Evolutionary conservation across 2,888 invertebrate genomes (phyloP).

Genomic region (Cheiracanthium punctorium): DNA sequence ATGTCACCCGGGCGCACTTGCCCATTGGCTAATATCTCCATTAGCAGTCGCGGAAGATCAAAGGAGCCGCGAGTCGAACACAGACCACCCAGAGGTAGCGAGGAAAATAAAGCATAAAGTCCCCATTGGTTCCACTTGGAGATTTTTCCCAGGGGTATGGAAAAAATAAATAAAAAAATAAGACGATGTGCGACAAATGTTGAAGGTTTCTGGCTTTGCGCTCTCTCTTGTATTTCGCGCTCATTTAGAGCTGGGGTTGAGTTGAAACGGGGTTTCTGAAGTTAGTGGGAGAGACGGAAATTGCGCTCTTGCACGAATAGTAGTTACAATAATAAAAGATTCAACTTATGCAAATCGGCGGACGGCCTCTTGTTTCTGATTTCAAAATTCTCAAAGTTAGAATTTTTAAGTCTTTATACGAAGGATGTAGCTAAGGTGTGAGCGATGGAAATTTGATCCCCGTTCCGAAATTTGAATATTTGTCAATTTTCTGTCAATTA

Average conservation of each 20-base stretch:
- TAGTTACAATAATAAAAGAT: too few species aligned
- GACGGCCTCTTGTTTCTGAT: too few species aligned
- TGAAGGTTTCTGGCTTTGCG: neutral
- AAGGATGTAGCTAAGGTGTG: too few species aligned
- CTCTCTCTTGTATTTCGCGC: neutral
- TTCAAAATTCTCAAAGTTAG: too few species aligned
- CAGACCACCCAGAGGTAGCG: conserved; percentile 58
- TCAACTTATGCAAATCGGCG: too few species aligned
- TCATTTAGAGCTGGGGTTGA: neutral
- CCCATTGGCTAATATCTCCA: conserved; percentile 70
- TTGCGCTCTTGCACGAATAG: too few species aligned
- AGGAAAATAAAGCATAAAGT: conserved; percentile 58
- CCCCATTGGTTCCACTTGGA: conserved; percentile 62
- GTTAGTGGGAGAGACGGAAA: too few species aligned
- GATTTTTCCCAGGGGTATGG: conserved; percentile 47
- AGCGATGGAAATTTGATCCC: too few species aligned
- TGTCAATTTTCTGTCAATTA: too few species aligned
- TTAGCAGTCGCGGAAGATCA: conserved; percentile 56
- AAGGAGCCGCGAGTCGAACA: conserved; percentile 44
- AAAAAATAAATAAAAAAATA: neutral
- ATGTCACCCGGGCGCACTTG: conserved; percentile 59
- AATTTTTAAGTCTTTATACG: too few species aligned
- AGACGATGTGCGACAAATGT: neutral
- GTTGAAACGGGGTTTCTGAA: neutral
- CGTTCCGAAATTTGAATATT: too few species aligned